These are phyloP conservation scores for Nipponia nippon DNA, from an alignment of 2,113 vertebrate species.

Conservation along the genomic window DNA sequence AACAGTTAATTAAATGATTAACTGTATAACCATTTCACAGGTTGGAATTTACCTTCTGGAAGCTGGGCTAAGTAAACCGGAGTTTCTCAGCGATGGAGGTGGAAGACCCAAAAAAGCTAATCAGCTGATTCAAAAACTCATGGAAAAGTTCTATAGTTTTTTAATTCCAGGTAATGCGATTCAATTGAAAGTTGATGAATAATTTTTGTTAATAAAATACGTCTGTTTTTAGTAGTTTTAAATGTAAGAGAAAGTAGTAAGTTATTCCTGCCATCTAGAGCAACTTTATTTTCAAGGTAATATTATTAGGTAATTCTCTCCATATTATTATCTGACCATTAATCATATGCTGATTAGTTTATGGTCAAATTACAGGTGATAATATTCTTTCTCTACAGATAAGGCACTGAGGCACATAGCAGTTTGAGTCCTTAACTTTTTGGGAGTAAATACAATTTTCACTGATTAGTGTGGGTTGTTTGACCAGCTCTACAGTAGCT, in stretches of 20 bases:
- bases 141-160: conserved; percentile 91
- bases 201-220: not conserved
- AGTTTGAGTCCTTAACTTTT: not conserved
- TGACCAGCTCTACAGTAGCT: not conserved
- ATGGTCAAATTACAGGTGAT: not conserved
- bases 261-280: not conserved
- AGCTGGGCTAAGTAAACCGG: conserved; percentile 83
- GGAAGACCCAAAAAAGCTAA: conserved; percentile 90
- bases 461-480: not conserved
- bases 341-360: not conserved
- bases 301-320: not conserved
- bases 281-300: not conserved
- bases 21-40: conserved; percentile 64
- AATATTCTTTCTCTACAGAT: not conserved
- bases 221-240: not conserved
- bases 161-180: conserved; percentile 83
- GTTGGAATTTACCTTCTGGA: conserved; percentile 91
- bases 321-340: not conserved
- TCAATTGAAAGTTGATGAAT: not conserved
- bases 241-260: not conserved
- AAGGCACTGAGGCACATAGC: not conserved
- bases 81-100: conserved; percentile 90
- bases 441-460: not conserved
- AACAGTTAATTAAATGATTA: not conserved
- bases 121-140: conserved; percentile 90